Conservation (phyloP, 2,113 vertebrate species). For the Brienomyrus brachyistius region DNA sequence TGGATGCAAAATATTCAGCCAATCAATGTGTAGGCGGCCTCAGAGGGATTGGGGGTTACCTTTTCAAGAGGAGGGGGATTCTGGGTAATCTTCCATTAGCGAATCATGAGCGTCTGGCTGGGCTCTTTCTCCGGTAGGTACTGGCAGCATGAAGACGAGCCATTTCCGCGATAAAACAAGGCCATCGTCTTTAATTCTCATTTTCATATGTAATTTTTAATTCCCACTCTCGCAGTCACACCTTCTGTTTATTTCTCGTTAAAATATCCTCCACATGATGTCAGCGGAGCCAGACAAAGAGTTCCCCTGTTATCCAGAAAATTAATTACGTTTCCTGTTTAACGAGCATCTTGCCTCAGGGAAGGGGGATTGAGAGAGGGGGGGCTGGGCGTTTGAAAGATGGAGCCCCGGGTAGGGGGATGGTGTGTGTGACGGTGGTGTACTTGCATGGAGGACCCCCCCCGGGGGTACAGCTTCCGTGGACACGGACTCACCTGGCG, state of each 20-base stretch:
- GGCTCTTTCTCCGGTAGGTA: background rate
- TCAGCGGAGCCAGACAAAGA: slow-evolving; percentile 14
- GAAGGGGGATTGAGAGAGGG: background rate
- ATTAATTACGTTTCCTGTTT: slow-evolving; percentile 20
- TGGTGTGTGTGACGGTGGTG: too few species aligned
- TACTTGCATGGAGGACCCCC: background rate
- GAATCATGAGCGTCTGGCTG: slow-evolving; percentile 13
- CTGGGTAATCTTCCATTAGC: background rate
- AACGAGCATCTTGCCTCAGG: slow-evolving; percentile 11
- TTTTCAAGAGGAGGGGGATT: background rate
- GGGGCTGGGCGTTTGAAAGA: background rate
- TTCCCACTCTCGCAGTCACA: background rate
- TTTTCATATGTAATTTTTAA: background rate
- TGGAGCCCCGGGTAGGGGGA: background rate
- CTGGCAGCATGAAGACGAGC: background rate
- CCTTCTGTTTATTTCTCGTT: slow-evolving; percentile 3
- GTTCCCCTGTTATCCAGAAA: slow-evolving; percentile 11
- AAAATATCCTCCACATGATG: slow-evolving; percentile 6
- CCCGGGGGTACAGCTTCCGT: background rate
- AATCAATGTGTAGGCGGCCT: background rate
- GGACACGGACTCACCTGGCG: background rate
- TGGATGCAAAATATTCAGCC: background rate
- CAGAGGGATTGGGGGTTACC: background rate
- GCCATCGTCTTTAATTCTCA: background rate
- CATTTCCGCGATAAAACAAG: background rate